These are phyloP conservation scores for Sebastes paucispinis DNA, from an alignment of 2,797 vertebrate species.

Conservation along the genomic window DNA sequence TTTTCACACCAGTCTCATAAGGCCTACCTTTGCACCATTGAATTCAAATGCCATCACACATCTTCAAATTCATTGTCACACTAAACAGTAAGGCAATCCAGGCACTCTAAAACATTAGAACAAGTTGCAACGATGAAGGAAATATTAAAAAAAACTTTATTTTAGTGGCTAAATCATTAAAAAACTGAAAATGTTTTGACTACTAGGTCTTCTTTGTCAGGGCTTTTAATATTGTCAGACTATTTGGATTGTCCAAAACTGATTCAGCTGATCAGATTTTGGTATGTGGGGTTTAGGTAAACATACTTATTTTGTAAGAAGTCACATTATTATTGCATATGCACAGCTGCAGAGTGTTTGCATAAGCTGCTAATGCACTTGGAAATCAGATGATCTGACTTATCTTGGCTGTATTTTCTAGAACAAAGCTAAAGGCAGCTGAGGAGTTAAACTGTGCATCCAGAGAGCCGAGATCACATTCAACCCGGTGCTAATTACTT, in stretches of 20 bases:
- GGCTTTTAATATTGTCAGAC: not conserved
- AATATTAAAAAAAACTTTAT: not conserved
- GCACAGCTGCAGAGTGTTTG: constrained; percentile 13
- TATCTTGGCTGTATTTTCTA: not conserved
- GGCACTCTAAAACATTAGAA: not conserved
- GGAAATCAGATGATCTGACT: not conserved
- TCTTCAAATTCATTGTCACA: not conserved
- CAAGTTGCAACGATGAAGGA: not conserved
- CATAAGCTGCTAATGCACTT: not conserved
- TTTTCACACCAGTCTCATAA: not conserved
- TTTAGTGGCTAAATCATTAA: not conserved
- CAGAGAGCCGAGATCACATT: constrained; percentile 18
- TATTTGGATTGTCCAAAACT: not conserved
- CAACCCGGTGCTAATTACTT: constrained; percentile 31
- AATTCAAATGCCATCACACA: not conserved
- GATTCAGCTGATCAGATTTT: not conserved
- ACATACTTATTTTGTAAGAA: not conserved
- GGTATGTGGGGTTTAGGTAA: not conserved
- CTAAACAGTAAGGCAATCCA: not conserved
- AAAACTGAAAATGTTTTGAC: not conserved
- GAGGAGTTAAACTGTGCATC: not conserved
- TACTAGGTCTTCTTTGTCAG: not conserved
- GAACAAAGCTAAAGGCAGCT: not conserved
- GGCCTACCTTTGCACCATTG: not conserved
- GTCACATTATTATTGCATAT: not conserved